phyloP scores from a whole-genome alignment of 2,888 invertebrate genomes.

The Muscina levida region DNA sequence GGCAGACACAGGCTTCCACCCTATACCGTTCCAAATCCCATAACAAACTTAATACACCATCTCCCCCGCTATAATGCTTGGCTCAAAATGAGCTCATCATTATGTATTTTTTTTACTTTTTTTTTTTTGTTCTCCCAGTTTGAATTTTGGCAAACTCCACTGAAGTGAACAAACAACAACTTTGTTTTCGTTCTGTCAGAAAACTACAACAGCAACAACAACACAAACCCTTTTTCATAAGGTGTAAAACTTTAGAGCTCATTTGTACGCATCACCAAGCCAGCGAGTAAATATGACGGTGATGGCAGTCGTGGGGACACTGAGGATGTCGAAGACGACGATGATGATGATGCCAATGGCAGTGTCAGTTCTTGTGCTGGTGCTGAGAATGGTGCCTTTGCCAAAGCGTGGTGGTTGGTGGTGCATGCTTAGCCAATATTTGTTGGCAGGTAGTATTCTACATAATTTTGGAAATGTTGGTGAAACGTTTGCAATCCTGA shows the following conservation, averaged over 20 bases:
- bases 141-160: conserved; percentile 26
- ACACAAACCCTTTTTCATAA: conserved; percentile 44
- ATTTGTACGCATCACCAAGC: conserved; percentile 64
- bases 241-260: conserved; percentile 64
- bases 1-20: too few species aligned
- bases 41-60: too few species aligned
- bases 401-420: too few species aligned
- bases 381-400: neutral
- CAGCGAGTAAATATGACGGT: conserved; percentile 25
- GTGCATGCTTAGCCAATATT: conserved; percentile 64
- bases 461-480: conserved; percentile 28
- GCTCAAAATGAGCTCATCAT: conserved; percentile 43
- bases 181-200: conserved; percentile 38
- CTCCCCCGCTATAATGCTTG: too few species aligned
- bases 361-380: neutral
- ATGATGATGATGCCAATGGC: conserved; percentile 44
- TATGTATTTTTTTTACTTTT: conserved; percentile 27
- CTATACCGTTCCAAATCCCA: too few species aligned
- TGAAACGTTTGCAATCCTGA: conserved; percentile 9
- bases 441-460: conserved; percentile 58
- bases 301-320: conserved; percentile 37
- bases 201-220: conserved; percentile 2
- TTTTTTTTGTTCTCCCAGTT: too few species aligned
- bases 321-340: conserved; percentile 17
- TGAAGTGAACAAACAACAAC: conserved; percentile 24